Base-by-base conservation (phyloP, 1,140 invertebrate genomes). In the Aphelenchoides besseyi region DNA sequence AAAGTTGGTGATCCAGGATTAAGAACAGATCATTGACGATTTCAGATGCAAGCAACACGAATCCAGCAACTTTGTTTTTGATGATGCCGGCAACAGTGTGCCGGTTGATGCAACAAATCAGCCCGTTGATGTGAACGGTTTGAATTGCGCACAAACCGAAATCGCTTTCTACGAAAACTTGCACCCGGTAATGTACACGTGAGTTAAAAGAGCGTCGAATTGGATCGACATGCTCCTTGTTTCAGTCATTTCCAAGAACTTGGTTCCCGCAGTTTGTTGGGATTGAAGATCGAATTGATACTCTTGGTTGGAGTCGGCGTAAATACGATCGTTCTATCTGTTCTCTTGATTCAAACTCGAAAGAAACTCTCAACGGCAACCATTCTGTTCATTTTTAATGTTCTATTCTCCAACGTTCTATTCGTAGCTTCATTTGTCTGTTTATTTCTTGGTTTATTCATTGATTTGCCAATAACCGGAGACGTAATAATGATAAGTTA, bases 301-400 rank as follows among this genome's bases (percentile, higher is more conserved):
- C 69, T 79, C 12, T 53, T 79, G 28, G 33, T 66, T n/a, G 76
- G 77, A 0, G 80, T 79, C 29, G 69, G 71, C 12, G n/a, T 76
- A 8, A 82, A 79, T 69, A 76, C 80, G 8, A 29, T 71, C 16
- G 29, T 80, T 33, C 48, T 83, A 2, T 75, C 78, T n/a, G 62
- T 71, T 18, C 54, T 83, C 18, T 62, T 81, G 9, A 48, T 64
- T 29, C 80, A 83, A 72, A 83, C 83, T 3, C 63, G 73, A 18
- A 62, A 73, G 16, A 55, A 84, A 5, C 71, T 83, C 26, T 83
- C 81, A 3, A 85, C 83, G 23, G 81, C 82, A 2, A 85, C 83
- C 16, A 76, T 83, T 61, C 71, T 83, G 2, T 83, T 83, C 62
- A 78, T 83, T 29, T 80, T 84, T 53, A 83, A 83, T 59, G 83